Base-by-base conservation (phyloP, 2,888 invertebrate genomes). In the Aporophyla lueneburgensis region DNA sequence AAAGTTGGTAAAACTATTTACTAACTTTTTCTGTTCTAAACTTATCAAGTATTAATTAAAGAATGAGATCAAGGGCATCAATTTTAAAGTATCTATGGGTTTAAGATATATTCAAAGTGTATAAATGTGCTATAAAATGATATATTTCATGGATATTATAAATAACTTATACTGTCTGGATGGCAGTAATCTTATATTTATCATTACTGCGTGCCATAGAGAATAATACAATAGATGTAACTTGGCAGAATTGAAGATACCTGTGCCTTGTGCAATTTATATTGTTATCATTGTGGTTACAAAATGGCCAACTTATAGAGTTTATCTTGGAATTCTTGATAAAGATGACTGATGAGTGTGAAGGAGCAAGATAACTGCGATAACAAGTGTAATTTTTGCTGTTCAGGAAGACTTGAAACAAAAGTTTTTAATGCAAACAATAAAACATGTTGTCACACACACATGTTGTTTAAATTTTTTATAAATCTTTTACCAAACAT, bases 281-380 rank as follows among this genome's bases (percentile, higher is more conserved):
- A 84, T 80, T 84, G 74, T 84, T 81, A 81, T 76, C 66, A 78
- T 65, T 78, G 78, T 58, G 68, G 58, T 73, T 84, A 65, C 69
- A 72, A 87, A 82, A 74, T 67, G 68, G 83, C 81, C 65, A 62
- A 79, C 84, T 85, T 86, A 71, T 62, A 70, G 51, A 75, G 84
- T 90, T 91, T 93, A 92, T 92, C 93, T 89, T 81, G 73, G 82
- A 86, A 85, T 89, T 92, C 84, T 81, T 91, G 95, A 95, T 95
- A 95, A 93, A 89, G 74, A 88, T 93, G 93, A 93, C 87, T 94
- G 94, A 94, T 95, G 92, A 90, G 87, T 91, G 87, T 87, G 79
- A 80, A 89, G 90, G 82, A 87, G 81, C 86, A 81, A 91, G 94
- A 94, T 94, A 94, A 91, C 86, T 87, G 80, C 88, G 90, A 91